Conservation (phyloP, 2,797 vertebrate genomes). For the Neoniphon sammara region DNA sequence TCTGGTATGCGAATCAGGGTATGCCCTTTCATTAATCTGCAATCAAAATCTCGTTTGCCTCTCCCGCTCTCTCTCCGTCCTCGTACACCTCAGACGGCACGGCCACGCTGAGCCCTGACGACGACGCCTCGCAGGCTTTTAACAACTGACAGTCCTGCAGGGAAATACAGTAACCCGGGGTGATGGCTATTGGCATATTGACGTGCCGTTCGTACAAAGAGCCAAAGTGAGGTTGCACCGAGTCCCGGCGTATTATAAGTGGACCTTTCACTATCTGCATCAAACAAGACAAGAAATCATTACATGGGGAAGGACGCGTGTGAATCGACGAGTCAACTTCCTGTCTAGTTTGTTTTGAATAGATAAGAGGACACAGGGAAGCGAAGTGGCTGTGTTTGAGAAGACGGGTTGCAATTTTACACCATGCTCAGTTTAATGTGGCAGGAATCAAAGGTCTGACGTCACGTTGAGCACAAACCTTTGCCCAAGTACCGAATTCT, state of each 20-base stretch:
- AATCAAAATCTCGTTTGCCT: slow-evolving; percentile 64
- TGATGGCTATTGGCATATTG: slow-evolving; percentile 73
- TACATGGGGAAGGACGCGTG: slow-evolving; percentile 47
- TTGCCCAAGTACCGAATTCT: no score
- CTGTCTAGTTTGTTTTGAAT: neutral
- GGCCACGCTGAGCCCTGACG: slow-evolving; percentile 34
- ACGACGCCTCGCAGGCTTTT: slow-evolving; percentile 34
- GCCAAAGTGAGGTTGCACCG: slow-evolving; percentile 42
- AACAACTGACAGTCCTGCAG: slow-evolving; percentile 56
- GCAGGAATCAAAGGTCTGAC: no score
- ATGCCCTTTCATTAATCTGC: slow-evolving; percentile 64
- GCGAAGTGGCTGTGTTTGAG: slow-evolving; percentile 16
- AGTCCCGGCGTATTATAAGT: slow-evolving; percentile 58
- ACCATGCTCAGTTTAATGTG: neutral
- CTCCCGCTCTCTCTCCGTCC: slow-evolving; percentile 21
- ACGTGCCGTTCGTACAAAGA: slow-evolving; percentile 65
- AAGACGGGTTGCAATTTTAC: neutral
- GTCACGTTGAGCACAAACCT: no score
- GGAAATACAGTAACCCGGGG: slow-evolving; percentile 66
- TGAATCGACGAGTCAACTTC: slow-evolving; percentile 22
- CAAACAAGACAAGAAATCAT: slow-evolving; percentile 69
- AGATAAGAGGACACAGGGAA: slow-evolving; percentile 39
- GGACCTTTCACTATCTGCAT: slow-evolving; percentile 60
- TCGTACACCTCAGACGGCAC: slow-evolving; percentile 19
- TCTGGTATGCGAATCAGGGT: slow-evolving; percentile 64